Conservation (phyloP, 2,797 vertebrate genomes). For the Phoxinus dragarum region DNA sequence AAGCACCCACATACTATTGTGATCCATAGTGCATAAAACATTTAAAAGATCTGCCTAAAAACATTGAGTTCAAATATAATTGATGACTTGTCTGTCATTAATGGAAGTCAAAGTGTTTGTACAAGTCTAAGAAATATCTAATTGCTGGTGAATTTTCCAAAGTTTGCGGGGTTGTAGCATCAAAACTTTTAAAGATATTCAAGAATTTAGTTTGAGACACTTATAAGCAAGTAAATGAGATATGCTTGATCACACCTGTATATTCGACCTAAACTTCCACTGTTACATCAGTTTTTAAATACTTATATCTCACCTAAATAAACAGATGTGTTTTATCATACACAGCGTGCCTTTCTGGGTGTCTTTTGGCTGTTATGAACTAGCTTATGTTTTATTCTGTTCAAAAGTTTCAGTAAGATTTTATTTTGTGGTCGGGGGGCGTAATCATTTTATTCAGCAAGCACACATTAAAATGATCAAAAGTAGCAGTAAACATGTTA, state of each 20-base stretch:
- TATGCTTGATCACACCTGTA: not conserved
- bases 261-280: not conserved
- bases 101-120: not conserved
- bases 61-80: constrained; percentile 12
- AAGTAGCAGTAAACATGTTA: not conserved
- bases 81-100: not conserved
- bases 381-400: not conserved
- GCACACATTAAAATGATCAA: not conserved
- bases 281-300: not conserved
- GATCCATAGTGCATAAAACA: not conserved
- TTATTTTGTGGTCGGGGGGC: not conserved
- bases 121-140: not conserved
- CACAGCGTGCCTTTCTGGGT: not conserved
- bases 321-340: not conserved
- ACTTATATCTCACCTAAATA: not conserved
- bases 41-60: not conserved
- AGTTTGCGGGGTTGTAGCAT: not conserved
- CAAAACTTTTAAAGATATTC: not conserved
- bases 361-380: not conserved
- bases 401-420: constrained; percentile 5
- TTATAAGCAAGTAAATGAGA: not conserved
- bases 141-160: not conserved
- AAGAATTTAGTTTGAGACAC: not conserved
- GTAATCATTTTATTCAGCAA: not conserved
- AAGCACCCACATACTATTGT: constrained; percentile 4